phyloP scores from a whole-genome alignment of 2,888 invertebrate species.

The Tiliacea aurago region DNA sequence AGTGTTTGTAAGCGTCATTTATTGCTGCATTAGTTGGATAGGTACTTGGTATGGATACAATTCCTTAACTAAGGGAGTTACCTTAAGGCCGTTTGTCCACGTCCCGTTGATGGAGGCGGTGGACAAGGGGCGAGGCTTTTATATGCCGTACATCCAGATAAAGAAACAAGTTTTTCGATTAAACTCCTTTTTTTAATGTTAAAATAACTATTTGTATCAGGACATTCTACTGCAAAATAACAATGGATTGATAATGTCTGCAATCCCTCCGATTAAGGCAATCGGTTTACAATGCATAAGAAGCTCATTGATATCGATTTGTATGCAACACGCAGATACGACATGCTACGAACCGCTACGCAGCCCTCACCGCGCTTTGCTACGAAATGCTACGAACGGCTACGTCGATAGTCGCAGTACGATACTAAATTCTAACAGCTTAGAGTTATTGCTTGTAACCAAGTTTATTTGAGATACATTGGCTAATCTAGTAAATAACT shows the following conservation, averaged over 20 bases:
- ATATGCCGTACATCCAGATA: background rate
- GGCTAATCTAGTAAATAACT: background rate
- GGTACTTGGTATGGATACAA: no score
- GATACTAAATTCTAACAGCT: background rate
- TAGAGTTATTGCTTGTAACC: background rate
- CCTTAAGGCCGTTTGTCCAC: background rate
- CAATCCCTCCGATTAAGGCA: background rate
- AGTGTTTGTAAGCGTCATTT: background rate
- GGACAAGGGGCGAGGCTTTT: background rate
- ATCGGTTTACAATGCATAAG: background rate
- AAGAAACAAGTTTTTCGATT: no score
- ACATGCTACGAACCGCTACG: constrained; percentile 4
- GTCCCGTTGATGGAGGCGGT: no score
- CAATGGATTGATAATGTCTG: background rate
- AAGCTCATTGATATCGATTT: constrained; percentile 6
- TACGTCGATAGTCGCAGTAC: constrained; percentile 3
- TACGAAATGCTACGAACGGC: constrained; percentile 4
- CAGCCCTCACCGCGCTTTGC: background rate
- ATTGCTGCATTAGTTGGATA: background rate
- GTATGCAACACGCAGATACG: background rate
- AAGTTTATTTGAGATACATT: background rate
- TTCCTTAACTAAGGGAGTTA: no score
- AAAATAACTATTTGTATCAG: no score
- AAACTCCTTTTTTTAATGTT: background rate
- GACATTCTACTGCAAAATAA: background rate